phyloP scores from a whole-genome alignment of 2,113 vertebrate genomes.

The Numida meleagris region DNA sequence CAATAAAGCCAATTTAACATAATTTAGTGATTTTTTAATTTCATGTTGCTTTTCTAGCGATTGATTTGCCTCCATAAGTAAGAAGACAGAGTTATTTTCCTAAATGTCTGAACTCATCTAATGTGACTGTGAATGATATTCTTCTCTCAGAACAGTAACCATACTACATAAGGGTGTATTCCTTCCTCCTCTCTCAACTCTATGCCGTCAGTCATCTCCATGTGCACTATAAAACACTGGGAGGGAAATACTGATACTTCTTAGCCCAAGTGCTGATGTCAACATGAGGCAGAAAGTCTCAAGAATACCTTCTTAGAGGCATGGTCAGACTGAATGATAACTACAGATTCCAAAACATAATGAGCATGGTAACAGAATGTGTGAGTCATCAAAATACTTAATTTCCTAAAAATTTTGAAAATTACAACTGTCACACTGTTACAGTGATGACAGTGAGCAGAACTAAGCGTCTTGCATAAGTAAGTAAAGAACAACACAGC shows the following conservation, averaged over 20 bases:
- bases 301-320: background rate
- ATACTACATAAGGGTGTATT: background rate
- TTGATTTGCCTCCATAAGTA: background rate
- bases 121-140: background rate
- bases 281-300: background rate
- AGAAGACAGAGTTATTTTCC: background rate
- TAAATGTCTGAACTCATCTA: background rate
- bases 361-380: background rate
- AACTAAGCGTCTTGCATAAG: background rate
- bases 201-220: background rate
- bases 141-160: background rate
- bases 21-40: background rate
- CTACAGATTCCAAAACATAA: background rate
- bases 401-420: background rate
- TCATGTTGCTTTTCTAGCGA: background rate
- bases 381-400: background rate
- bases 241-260: background rate
- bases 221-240: background rate
- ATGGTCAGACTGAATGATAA: background rate
- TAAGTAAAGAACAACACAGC: background rate
- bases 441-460: background rate
- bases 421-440: background rate
- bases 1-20: background rate
- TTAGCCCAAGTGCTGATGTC: background rate
- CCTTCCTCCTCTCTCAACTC: background rate